Base-by-base conservation (phyloP, 2,888 invertebrate species). In the Pinctada fucata region DNA sequence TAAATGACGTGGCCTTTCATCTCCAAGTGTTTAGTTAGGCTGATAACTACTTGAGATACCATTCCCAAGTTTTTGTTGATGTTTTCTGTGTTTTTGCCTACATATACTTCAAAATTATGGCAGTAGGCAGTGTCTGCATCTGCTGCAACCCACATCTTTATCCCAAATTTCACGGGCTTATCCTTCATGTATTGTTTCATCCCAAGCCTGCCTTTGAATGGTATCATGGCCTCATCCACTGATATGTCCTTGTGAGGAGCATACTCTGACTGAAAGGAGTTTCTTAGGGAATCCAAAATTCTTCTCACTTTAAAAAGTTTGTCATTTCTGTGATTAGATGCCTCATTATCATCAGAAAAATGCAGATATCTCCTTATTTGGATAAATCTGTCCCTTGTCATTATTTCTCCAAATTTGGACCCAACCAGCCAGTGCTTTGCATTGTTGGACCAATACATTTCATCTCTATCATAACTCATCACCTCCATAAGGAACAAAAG, bases 71-170 rank as follows among this genome's bases (percentile, higher is more conserved):
- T 73, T 67, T 47, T 72, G 31, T 77, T 80, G 2, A 76, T 48
- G n/a, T 58, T 50, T 4, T 69, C 48, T 3, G 13, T 67, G 51
- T 79, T 76, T 70, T 70, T 72, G 2, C 79, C 67, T 31, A 72
- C 52, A 63, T 79, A 79, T 3, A 79, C 73, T 69, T 80, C 74
- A 77, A 76, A 80, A 47, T 73, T 78, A 2, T 69, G 13, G 45
- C 78, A 78, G 16, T 72, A 72, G 6, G 77, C 77, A 49, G 72
- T 49, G 5, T 67, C 63, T 49, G 75, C 70, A 76, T 76, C 75
- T 49, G 69, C 70, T 31, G 63, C 52, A 13, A 77, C 72, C 58
- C 72, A 77, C 68, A 77, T 3, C 66, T 67, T 77, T 1, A 77
- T 77, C 0, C 77, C 72, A 58, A 72, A 72, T 72, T 76, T 77